These are phyloP conservation scores for Microtus richardsoni DNA, from an alignment of 2,113 vertebrate genomes.

Conservation along the genomic window DNA sequence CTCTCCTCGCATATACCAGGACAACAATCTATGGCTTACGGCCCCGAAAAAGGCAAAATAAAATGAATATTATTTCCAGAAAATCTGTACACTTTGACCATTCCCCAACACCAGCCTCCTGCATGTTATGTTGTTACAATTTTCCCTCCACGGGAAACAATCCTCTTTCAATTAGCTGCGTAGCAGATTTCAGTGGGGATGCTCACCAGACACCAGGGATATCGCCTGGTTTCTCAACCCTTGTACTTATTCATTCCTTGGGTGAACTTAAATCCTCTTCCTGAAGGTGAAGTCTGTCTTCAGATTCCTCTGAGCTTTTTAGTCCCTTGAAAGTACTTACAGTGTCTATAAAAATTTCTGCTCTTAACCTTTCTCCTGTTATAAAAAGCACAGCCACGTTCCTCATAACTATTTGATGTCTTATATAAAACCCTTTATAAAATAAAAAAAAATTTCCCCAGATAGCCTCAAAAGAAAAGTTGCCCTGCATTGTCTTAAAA, in stretches of 20 bases:
- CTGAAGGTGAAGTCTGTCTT: conserved; percentile 87
- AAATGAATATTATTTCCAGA: conserved; percentile 29
- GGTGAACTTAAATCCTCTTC: conserved; percentile 83
- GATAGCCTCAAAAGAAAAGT: conserved; percentile 87
- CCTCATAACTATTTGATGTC: conserved; percentile 89
- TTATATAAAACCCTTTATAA: conserved; percentile 87
- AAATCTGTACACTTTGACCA: neutral
- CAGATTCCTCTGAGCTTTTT: conserved; percentile 83
- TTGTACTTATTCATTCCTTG: conserved; percentile 81
- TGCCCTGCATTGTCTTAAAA: conserved; percentile 84
- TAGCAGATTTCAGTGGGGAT: conserved; percentile 69
- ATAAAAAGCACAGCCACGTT: conserved; percentile 87
- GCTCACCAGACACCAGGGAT: conserved; percentile 62
- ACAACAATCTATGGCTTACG: neutral
- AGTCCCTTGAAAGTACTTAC: conserved; percentile 86
- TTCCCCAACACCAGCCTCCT: neutral
- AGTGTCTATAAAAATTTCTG: conserved; percentile 87
- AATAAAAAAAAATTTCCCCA: conserved; percentile 84
- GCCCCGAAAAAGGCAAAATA: neutral
- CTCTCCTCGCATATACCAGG: neutral
- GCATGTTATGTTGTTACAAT: conserved; percentile 11
- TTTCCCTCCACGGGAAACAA: conserved; percentile 48
- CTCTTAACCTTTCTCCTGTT: conserved; percentile 89
- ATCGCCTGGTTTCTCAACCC: conserved; percentile 70
- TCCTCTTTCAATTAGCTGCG: conserved; percentile 80